Percentiles rank a stretch among this genome's conserved stretches.
Evolutionary conservation across 2,797 vertebrate species (phyloP).

Genomic region (Melopsittacus undulatus): DNA sequence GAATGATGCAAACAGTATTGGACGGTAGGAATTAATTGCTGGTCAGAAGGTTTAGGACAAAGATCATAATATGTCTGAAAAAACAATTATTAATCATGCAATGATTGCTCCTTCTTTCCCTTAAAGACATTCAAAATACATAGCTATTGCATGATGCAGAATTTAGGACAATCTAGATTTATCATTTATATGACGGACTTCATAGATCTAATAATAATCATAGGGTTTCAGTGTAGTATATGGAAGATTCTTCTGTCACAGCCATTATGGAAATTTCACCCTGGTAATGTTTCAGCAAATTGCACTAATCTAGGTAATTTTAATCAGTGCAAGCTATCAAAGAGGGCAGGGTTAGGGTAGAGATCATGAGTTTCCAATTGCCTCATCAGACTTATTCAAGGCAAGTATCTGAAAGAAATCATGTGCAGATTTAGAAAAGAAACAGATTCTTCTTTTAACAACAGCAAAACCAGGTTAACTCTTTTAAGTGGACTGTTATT

Average conservation of each 20-base stretch:
- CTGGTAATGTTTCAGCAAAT: constrained; percentile 56
- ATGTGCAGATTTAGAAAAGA: background rate
- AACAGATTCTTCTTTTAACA: constrained; percentile 11
- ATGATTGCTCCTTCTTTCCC: background rate
- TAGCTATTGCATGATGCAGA: background rate
- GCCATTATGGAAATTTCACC: constrained; percentile 34
- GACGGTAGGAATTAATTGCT: constrained; percentile 8
- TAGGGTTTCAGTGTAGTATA: constrained; percentile 31
- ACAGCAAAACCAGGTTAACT: background rate
- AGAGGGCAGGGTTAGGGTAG: constrained; percentile 12
- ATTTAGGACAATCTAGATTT: background rate
- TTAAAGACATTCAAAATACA: background rate
- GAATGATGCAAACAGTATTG: background rate
- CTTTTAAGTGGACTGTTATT: background rate
- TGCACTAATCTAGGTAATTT: constrained; percentile 65
- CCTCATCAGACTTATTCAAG: constrained; percentile 46
- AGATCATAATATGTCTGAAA: background rate
- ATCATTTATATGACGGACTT: constrained; percentile 25
- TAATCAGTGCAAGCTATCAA: constrained; percentile 62
- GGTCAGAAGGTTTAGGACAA: constrained; percentile 1
- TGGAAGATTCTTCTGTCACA: constrained; percentile 33
- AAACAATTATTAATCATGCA: background rate
- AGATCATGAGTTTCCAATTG: constrained; percentile 44
- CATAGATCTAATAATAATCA: constrained; percentile 50
- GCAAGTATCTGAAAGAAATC: constrained; percentile 18